phyloP scores from a whole-genome alignment of 2,113 vertebrate species.

The Pristiophorus japonicus region DNA sequence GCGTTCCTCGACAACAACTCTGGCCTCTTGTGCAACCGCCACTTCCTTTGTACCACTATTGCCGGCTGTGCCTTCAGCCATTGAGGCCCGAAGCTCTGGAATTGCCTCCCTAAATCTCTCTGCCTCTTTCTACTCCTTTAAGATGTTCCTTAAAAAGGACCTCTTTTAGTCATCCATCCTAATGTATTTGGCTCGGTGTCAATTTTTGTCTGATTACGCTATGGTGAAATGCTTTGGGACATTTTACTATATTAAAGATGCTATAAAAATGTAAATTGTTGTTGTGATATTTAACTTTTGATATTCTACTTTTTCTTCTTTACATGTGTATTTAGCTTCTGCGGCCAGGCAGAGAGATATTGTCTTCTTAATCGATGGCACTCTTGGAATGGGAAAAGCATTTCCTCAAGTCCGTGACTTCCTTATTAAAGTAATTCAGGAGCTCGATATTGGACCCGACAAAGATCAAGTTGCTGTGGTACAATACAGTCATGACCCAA shows the following conservation, averaged over 20 bases:
- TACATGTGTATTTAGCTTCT: constrained; percentile 44
- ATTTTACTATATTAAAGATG: not conserved
- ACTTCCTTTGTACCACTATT: not conserved
- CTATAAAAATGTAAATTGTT: not conserved
- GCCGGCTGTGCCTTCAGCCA: not conserved
- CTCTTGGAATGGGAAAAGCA: constrained; percentile 53
- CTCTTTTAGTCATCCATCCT: not conserved
- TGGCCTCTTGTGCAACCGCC: not conserved
- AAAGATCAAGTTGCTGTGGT: constrained; percentile 72
- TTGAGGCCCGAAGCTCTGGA: not conserved
- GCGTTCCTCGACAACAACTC: not conserved
- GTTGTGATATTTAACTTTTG: not conserved
- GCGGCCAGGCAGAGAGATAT: constrained; percentile 54
- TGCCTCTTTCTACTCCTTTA: not conserved
- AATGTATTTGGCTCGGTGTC: no score
- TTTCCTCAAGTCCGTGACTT: constrained; percentile 57
- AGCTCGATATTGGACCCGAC: constrained; percentile 70
- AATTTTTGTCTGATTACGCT: not conserved
- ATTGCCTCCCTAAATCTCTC: not conserved
- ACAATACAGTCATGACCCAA: constrained; percentile 70
- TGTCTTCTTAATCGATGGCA: constrained; percentile 65
- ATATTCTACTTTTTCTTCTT: not conserved
- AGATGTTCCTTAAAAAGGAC: not conserved
- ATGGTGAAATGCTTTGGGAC: not conserved
- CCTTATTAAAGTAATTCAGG: constrained; percentile 64